Evolutionary conservation across 53 echinoderm and acorn worm species (phyloP).

Genomic region (Paracentrotus lividus): DNA sequence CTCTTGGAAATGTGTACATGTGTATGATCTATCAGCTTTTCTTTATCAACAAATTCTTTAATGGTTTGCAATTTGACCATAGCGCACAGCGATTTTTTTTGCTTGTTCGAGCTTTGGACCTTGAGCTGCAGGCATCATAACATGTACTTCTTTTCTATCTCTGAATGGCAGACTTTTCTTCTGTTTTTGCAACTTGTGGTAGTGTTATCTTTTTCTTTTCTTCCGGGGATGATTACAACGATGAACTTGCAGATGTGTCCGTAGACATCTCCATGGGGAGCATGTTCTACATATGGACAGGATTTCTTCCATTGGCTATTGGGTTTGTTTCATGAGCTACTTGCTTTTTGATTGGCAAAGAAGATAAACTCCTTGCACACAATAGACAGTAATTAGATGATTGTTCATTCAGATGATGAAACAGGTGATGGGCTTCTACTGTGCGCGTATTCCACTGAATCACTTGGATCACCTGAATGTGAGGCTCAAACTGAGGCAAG

Average conservation of each 20-base stretch:
- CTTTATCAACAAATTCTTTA: background rate
- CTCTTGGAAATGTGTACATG: background rate
- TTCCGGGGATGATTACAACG: background rate
- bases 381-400: background rate
- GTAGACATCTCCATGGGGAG: background rate
- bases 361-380: background rate
- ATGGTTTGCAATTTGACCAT: too few relatives aligned
- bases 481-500: too few relatives aligned
- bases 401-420: background rate
- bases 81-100: background rate
- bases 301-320: background rate
- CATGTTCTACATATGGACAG: conserved; percentile 22
- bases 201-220: background rate
- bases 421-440: background rate
- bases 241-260: background rate
- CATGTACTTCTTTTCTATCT: background rate
- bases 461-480: too few relatives aligned
- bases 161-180: background rate
- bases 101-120: background rate
- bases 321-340: background rate
- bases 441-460: too few relatives aligned
- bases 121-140: background rate
- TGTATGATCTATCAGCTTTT: background rate
- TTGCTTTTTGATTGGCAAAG: background rate
- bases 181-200: too few relatives aligned